Evolutionary conservation across 1,140 invertebrate species (phyloP).

Genomic region (Phthorimaea operculella): DNA sequence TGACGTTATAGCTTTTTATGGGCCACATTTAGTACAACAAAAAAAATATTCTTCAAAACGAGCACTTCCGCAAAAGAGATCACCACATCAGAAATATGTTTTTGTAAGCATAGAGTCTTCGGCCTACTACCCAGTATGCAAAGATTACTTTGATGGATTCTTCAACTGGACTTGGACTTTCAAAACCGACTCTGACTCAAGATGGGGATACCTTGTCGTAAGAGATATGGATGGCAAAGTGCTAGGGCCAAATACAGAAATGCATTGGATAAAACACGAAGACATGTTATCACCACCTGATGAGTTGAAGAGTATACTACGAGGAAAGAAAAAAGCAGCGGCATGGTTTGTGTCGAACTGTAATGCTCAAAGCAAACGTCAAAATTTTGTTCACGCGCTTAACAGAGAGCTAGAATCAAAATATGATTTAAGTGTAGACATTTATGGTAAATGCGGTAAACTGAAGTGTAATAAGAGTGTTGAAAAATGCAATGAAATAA

Average conservation of each 20-base stretch:
- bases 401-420: constrained; percentile 57
- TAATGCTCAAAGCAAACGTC: constrained; percentile 57
- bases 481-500: constrained; percentile 36
- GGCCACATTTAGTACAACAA: constrained; percentile 30
- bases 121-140: constrained; percentile 35
- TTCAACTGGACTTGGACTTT: constrained; percentile 78
- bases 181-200: constrained; percentile 72
- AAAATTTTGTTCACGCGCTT: constrained; percentile 68
- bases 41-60: constrained; percentile 18
- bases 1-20: constrained; percentile 41
- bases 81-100: constrained; percentile 1
- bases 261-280: constrained; percentile 32
- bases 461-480: constrained; percentile 27
- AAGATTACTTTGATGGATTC: constrained; percentile 31
- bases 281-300: constrained; percentile 33
- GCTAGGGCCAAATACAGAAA: constrained; percentile 37
- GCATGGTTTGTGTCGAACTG: constrained; percentile 74
- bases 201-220: constrained; percentile 66
- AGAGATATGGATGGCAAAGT: constrained; percentile 33
- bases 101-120: constrained; percentile 49
- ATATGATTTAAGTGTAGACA: constrained; percentile 62
- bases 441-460: constrained; percentile 73
- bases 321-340: constrained; percentile 43
- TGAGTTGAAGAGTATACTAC: constrained; percentile 25
- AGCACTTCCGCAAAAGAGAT: constrained; percentile 25